These are phyloP conservation scores for Drosophila falleni DNA, from an alignment of 2,888 invertebrate species.

Conservation along the genomic window DNA sequence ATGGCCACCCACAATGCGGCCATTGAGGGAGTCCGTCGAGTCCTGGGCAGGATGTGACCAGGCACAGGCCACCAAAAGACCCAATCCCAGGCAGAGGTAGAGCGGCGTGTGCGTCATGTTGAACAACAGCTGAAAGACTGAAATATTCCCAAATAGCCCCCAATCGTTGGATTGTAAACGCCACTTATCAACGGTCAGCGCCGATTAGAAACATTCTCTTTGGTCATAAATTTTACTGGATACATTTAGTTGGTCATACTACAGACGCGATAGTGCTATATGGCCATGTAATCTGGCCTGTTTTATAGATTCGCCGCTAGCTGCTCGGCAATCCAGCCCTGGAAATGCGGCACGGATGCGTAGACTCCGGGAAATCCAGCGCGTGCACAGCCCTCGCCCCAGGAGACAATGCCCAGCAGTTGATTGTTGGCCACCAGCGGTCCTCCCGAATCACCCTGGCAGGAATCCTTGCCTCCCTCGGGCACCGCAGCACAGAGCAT, in stretches of 20 bases:
- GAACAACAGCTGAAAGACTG: slow-evolving; percentile 31
- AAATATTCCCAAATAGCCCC: slow-evolving; percentile 14
- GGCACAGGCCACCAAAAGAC: not conserved
- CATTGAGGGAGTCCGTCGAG: slow-evolving; percentile 25
- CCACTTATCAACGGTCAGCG: slow-evolving; percentile 42
- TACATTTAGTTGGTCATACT: slow-evolving; percentile 26
- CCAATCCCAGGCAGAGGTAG: slow-evolving; percentile 32
- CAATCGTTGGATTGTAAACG: slow-evolving; percentile 27
- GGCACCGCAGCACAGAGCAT: slow-evolving; percentile 74
- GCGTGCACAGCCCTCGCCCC: slow-evolving; percentile 75
- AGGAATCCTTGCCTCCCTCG: slow-evolving; percentile 73
- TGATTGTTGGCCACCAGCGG: slow-evolving; percentile 58
- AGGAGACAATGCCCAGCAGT: slow-evolving; percentile 75
- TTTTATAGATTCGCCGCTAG: slow-evolving; percentile 13
- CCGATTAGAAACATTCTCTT: slow-evolving; percentile 34
- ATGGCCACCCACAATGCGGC: slow-evolving; percentile 81
- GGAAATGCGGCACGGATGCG: slow-evolving; percentile 56
- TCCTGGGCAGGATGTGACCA: slow-evolving; percentile 51
- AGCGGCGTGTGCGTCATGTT: slow-evolving; percentile 51
- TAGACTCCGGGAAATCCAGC: slow-evolving; percentile 71
- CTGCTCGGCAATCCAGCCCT: slow-evolving; percentile 61
- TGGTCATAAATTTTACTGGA: slow-evolving; percentile 45
- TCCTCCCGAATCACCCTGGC: slow-evolving; percentile 76
- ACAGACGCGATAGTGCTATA: slow-evolving; percentile 31
- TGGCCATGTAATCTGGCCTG: not conserved